phyloP scores from a whole-genome alignment of 1,140 invertebrate species.

The Drosophila gunungcola region DNA sequence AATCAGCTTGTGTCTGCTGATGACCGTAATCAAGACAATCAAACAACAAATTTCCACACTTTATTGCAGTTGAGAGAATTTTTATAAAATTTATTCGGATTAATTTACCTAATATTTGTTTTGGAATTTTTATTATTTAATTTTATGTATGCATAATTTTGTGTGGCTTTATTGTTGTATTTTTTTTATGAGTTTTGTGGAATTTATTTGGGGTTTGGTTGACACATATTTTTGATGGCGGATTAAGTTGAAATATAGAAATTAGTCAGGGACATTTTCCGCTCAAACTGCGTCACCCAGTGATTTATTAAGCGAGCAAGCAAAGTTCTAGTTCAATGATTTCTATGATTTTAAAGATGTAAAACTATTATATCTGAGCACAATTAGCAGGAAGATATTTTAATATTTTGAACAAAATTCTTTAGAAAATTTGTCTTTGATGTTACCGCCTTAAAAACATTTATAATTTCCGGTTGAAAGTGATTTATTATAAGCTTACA shows the following conservation, averaged over 20 bases:
- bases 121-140: constrained; percentile 53
- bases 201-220: constrained; percentile 50
- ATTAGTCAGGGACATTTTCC: constrained; percentile 45
- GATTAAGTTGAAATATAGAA: constrained; percentile 51
- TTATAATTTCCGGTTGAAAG: not conserved
- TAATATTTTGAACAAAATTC: not conserved
- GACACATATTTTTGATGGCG: constrained; percentile 63
- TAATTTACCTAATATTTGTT: constrained; percentile 40
- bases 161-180: constrained; percentile 2
- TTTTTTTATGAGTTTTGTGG: constrained; percentile 40
- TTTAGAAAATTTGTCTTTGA: not conserved
- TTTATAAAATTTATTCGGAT: constrained; percentile 40
- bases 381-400: constrained; percentile 5
- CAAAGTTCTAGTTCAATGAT: constrained; percentile 45
- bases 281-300: constrained; percentile 40
- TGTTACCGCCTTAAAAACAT: not conserved
- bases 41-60: constrained; percentile 64
- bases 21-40: constrained; percentile 77
- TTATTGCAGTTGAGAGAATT: constrained; percentile 52
- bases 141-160: constrained; percentile 18
- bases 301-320: constrained; percentile 31
- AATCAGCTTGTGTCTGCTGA: constrained; percentile 42
- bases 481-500: not conserved
- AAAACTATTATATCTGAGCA: not conserved
- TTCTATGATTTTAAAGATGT: not conserved